Percentiles rank a stretch among this genome's conserved stretches.
Evolutionary conservation across 2,113 vertebrate genomes (phyloP).

Genomic region (Rhinogobius similis): DNA sequence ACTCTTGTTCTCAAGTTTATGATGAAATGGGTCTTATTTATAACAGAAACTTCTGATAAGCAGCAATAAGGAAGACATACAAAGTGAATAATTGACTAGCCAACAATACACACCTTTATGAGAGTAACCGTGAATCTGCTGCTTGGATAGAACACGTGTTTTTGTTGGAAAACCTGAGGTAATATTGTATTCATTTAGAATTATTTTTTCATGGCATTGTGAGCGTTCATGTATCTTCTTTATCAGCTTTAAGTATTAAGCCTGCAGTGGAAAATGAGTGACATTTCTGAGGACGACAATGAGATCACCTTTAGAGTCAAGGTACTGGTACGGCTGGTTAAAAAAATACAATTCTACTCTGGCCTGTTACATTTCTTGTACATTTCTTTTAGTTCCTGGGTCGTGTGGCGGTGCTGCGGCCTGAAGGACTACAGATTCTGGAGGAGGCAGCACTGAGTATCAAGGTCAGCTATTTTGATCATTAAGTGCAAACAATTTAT

Average conservation of each 20-base stretch:
- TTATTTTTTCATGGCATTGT: neutral
- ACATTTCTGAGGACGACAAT: slow-evolving; percentile 61
- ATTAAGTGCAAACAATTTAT: neutral
- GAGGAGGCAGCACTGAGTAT: slow-evolving; percentile 59
- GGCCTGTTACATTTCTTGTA: neutral
- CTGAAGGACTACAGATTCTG: slow-evolving; percentile 67
- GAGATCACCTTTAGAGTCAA: slow-evolving; percentile 74
- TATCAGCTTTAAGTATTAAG: neutral
- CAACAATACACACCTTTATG: neutral
- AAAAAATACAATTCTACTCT: neutral
- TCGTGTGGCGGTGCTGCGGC: slow-evolving; percentile 62
- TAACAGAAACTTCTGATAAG: slow-evolving; percentile 21
- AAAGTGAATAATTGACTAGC: slow-evolving; percentile 30
- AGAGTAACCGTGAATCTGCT: neutral
- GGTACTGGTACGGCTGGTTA: slow-evolving; percentile 43
- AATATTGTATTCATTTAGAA: neutral
- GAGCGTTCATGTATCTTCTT: neutral
- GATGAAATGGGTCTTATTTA: neutral
- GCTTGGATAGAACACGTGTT: neutral
- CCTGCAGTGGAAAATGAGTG: slow-evolving; percentile 51
- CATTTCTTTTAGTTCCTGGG: slow-evolving; percentile 68
- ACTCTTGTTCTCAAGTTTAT: neutral
- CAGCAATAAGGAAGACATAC: slow-evolving; percentile 64
- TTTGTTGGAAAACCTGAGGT: neutral
- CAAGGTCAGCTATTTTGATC: slow-evolving; percentile 44